Evolutionary conservation across 2,797 vertebrate species (phyloP).

Genomic region (Lutjanus campechanus): DNA sequence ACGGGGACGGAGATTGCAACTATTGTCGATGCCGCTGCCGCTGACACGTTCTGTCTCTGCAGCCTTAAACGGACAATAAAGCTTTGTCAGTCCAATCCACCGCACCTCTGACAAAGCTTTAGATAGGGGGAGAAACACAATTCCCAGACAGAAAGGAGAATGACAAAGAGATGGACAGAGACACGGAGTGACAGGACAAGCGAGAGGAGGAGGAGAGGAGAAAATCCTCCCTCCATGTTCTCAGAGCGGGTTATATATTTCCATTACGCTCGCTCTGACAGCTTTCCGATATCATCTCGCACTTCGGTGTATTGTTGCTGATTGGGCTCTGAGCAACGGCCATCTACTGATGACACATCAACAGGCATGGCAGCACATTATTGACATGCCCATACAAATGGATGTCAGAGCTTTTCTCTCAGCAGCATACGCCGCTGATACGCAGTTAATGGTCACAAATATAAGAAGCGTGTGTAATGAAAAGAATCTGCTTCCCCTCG

Average conservation of each 20-base stretch:
- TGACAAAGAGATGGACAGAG: slow-evolving; percentile 35
- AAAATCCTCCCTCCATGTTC: slow-evolving; percentile 44
- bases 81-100: slow-evolving; percentile 46
- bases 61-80: slow-evolving; percentile 52
- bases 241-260: slow-evolving; percentile 58
- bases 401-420: slow-evolving; percentile 32
- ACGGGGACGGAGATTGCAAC: neutral
- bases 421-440: neutral
- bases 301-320: slow-evolving; percentile 58
- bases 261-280: slow-evolving; percentile 69
- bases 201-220: slow-evolving; percentile 7
- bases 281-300: slow-evolving; percentile 68
- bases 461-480: slow-evolving; percentile 10
- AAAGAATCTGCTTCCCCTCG: slow-evolving; percentile 1
- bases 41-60: slow-evolving; percentile 20
- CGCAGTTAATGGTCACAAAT: slow-evolving; percentile 25
- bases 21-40: neutral
- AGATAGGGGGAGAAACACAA: slow-evolving; percentile 51
- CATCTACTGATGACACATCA: slow-evolving; percentile 60
- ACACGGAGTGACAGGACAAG: slow-evolving; percentile 28
- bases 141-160: slow-evolving; percentile 38
- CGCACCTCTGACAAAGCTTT: slow-evolving; percentile 27
- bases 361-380: slow-evolving; percentile 48
- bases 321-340: slow-evolving; percentile 64
- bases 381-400: slow-evolving; percentile 51